Base-by-base conservation (phyloP, 1,140 invertebrate species). In the Lordiphosa stackelbergi region DNA sequence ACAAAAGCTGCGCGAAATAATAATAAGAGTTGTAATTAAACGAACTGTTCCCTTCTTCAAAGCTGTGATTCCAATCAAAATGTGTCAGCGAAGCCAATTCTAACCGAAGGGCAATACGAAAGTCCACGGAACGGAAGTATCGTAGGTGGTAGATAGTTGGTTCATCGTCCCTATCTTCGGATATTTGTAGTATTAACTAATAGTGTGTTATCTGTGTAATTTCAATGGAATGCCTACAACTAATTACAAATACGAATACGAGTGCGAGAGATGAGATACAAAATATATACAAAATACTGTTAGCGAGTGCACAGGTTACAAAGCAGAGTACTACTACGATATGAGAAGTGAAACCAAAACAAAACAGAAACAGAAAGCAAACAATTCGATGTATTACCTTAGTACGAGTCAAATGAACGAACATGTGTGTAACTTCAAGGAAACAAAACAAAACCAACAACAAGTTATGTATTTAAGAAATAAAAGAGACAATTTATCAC, bases 381-480 rank as follows among this genome's bases (percentile, higher is more conserved):
- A 34, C 22, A 48, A 48, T n/a, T 12, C 11, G 19, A 31, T 31
- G 28, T 31, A 31, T 31, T 31, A 31, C 28, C 28, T 46, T 46
- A 5, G 11, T 22, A 9, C 16, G 7, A 48, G 9, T 1, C 45
- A 57, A 19, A 34, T 22, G 7, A 56, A 40, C 12, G 41, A 28
- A 19, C 13, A 48, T 48, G 22, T 11, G 43, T 31, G 46, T 12
- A 48, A 36, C 31, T 34, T 36, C 13, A 35, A 16, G n/a, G 12
- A 36, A 19, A 53, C 11, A 51, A 49, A 51, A 51, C 37, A 51
- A 24, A 12, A n/a, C 38, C 16, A 43, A 35, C n/a, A 45, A 57
- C 45, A 10, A 62, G 52, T 62, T 64, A 57, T 57, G 46, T 53
- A 65, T 63, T 58, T 45, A 69, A 65, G 49, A 51, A 28, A 61